These are phyloP conservation scores for Habrosyne pyritoides DNA, from an alignment of 2,888 invertebrate genomes.

Conservation along the genomic window DNA sequence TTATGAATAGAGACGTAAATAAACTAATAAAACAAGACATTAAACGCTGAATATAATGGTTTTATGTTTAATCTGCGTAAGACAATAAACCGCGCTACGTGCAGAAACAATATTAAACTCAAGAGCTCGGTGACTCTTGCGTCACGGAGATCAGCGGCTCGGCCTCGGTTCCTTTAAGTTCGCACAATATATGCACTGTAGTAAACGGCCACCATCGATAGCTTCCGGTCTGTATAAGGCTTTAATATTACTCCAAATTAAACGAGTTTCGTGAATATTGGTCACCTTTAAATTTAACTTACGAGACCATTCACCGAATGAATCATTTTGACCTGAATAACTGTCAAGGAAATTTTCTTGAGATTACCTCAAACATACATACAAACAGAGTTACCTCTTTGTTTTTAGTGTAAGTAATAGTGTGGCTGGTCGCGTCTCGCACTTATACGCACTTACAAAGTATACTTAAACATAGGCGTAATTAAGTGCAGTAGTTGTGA, in stretches of 20 bases:
- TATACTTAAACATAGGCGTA: neutral
- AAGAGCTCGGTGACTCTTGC: neutral
- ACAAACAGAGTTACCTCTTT: too few relatives aligned
- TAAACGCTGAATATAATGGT: neutral
- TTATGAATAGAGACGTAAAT: neutral
- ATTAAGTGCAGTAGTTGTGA: neutral
- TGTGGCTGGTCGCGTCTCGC: too few relatives aligned
- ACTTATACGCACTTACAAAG: neutral
- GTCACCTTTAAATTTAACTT: neutral
- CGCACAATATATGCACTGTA: neutral
- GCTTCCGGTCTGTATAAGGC: neutral
- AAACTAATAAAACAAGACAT: neutral
- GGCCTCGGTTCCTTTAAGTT: neutral
- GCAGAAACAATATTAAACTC: neutral
- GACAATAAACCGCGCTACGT: neutral
- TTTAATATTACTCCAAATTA: neutral
- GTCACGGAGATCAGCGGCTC: neutral
- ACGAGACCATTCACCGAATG: too few relatives aligned
- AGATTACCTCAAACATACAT: too few relatives aligned
- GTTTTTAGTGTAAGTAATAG: too few relatives aligned
- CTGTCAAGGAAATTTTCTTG: too few relatives aligned
- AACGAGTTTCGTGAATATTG: neutral
- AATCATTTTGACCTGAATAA: too few relatives aligned
- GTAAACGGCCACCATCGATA: neutral
- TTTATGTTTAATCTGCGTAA: neutral